phyloP scores from a whole-genome alignment of 2,888 invertebrate genomes.

The Synanthedon myopaeformis region DNA sequence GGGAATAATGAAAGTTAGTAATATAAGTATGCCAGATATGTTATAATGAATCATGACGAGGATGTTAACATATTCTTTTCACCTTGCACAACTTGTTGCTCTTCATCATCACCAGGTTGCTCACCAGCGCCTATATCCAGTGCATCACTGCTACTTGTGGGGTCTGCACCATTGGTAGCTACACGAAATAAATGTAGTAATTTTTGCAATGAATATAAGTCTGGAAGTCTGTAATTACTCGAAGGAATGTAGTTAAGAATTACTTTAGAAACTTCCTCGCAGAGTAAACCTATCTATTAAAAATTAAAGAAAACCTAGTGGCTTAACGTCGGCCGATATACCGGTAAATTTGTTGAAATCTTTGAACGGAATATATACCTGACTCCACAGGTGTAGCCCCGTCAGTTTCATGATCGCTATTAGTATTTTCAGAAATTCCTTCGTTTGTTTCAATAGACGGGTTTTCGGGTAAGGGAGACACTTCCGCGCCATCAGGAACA shows the following conservation, averaged over 20 bases:
- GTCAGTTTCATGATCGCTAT: slow-evolving; percentile 40
- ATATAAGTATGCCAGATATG: slow-evolving; percentile 3
- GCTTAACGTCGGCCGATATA: no score
- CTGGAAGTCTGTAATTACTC: no score
- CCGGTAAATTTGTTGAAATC: neutral
- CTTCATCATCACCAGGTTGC: slow-evolving; percentile 31
- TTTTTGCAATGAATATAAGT: neutral
- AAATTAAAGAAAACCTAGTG: no score
- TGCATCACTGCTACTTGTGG: slow-evolving; percentile 57
- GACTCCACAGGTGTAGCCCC: slow-evolving; percentile 34
- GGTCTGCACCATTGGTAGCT: slow-evolving; percentile 47
- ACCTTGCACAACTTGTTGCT: slow-evolving; percentile 40
- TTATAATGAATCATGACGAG: neutral
- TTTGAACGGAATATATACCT: slow-evolving; percentile 19
- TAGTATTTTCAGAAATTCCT: slow-evolving; percentile 46
- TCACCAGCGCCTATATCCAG: slow-evolving; percentile 38
- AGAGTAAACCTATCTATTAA: no score
- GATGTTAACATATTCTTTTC: slow-evolving; percentile 8
- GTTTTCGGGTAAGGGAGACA: slow-evolving; percentile 49
- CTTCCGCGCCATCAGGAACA: slow-evolving; percentile 63
- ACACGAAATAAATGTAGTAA: slow-evolving; percentile 17
- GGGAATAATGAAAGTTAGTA: slow-evolving; percentile 1
- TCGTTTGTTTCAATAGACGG: slow-evolving; percentile 38
- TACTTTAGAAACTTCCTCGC: no score
- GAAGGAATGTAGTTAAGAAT: no score